Conservation (phyloP, 2,888 invertebrate species). For the Cerceris rybyensis region DNA sequence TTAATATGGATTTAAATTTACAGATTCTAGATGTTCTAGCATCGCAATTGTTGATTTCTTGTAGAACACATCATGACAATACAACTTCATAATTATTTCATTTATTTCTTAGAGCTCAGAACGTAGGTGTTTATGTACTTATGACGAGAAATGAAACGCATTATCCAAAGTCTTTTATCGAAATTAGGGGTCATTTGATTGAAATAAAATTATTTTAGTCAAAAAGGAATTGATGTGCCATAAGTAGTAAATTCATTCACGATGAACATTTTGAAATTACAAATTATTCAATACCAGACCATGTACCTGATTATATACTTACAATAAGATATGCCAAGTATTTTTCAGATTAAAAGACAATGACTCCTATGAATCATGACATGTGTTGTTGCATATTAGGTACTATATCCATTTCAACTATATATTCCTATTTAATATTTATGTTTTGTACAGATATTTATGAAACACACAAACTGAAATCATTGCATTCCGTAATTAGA, state of each 20-base stretch:
- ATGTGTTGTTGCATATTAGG: constrained; percentile 18
- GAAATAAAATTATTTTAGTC: constrained; percentile 40
- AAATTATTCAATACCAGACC: constrained; percentile 51
- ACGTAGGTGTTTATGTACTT: constrained; percentile 14
- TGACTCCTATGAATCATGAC: constrained; percentile 28
- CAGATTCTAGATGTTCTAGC: constrained; percentile 81
- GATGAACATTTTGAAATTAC: constrained; percentile 30
- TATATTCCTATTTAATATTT: constrained; percentile 55
- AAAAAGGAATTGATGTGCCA: constrained; percentile 61
- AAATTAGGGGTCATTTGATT: constrained; percentile 14
- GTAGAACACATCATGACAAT: constrained; percentile 63
- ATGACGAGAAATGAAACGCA: constrained; percentile 7
- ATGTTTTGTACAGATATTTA: constrained; percentile 66
- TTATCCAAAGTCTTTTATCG: constrained; percentile 12
- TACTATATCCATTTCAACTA: constrained; percentile 46
- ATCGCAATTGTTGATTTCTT: constrained; percentile 74
- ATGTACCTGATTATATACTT: constrained; percentile 63
- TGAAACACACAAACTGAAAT: constrained; percentile 45
- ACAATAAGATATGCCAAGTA: constrained; percentile 61
- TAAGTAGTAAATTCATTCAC: constrained; percentile 51
- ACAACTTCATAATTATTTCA: constrained; percentile 36
- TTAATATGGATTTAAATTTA: constrained; percentile 82
- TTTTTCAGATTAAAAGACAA: constrained; percentile 46
- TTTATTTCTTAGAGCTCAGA: constrained; percentile 5
- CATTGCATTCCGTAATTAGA: constrained; percentile 52